Percentiles rank a stretch among this genome's conserved stretches.
Conservation (phyloP, 92 coral and sea anemone species). For the Ricordea florida region DNA sequence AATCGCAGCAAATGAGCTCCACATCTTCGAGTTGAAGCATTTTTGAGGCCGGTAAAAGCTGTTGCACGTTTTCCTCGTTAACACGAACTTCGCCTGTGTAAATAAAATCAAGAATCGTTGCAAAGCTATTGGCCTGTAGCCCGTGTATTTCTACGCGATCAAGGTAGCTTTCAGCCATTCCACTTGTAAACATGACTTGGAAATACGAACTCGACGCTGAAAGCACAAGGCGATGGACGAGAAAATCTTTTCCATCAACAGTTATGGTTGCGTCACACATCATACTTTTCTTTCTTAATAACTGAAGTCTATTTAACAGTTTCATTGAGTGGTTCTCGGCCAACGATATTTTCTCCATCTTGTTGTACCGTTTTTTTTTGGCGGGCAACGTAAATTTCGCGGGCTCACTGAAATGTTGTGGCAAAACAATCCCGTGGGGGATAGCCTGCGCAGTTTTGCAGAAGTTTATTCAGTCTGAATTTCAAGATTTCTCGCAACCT, state of each 20-base stretch:
- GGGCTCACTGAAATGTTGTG: slow-evolving; percentile 27
- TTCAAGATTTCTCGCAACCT: no score
- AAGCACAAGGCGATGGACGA: slow-evolving; percentile 71
- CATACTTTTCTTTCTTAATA: slow-evolving; percentile 51
- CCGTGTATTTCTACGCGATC: slow-evolving; percentile 76
- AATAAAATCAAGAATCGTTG: slow-evolving; percentile 78
- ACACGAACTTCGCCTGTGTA: slow-evolving; percentile 85
- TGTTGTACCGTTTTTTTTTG: background rate
- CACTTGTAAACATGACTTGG: slow-evolving; percentile 86
- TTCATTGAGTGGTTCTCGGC: slow-evolving; percentile 62
- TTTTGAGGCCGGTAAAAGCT: slow-evolving; percentile 88
- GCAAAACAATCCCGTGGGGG: no score
- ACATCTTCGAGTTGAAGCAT: slow-evolving; percentile 91
- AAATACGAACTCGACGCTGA: slow-evolving; percentile 87
- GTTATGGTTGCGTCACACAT: slow-evolving; percentile 85
- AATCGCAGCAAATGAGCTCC: slow-evolving; percentile 82
- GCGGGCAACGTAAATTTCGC: background rate
- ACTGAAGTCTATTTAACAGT: slow-evolving; percentile 58
- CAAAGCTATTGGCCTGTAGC: slow-evolving; percentile 64
- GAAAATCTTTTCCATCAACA: slow-evolving; percentile 64
- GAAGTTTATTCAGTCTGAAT: no score
- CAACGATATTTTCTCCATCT: background rate
- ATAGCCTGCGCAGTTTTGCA: no score
- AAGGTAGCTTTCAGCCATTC: slow-evolving; percentile 72
- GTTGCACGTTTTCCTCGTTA: slow-evolving; percentile 78